Conservation (phyloP, 2,113 vertebrate genomes). For the Channa maculata region DNA sequence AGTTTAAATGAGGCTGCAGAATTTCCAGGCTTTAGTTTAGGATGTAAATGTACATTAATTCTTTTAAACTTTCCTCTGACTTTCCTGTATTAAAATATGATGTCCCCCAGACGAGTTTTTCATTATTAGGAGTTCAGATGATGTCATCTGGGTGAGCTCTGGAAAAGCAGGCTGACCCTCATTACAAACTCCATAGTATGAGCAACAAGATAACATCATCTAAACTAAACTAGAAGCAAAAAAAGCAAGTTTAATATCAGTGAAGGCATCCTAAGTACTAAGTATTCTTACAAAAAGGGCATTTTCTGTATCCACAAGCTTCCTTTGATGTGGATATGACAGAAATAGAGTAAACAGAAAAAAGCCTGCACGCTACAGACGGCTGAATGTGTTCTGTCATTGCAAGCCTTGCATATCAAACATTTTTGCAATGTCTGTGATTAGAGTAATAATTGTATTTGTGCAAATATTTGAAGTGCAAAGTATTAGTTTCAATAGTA, state of each 20-base stretch:
- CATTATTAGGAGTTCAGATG: too few species aligned
- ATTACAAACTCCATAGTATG: too few species aligned
- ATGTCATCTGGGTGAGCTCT: too few species aligned
- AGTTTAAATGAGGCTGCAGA: neutral
- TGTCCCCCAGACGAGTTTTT: too few species aligned
- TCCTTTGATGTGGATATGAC: constrained; percentile 28
- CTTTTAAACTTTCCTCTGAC: too few species aligned
- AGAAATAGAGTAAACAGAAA: constrained; percentile 8
- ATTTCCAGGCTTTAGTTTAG: too few species aligned
- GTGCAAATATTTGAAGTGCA: neutral
- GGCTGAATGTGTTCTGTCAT: neutral
- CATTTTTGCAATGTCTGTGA: neutral
- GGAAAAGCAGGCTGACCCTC: too few species aligned
- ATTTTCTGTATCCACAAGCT: neutral
- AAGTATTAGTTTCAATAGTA: neutral
- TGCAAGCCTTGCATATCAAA: neutral
- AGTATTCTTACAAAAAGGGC: neutral
- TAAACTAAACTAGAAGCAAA: too few species aligned
- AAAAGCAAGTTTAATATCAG: too few species aligned
- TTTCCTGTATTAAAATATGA: too few species aligned
- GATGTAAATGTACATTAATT: too few species aligned
- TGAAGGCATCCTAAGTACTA: neutral
- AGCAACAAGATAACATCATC: too few species aligned
- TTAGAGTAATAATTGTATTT: neutral
- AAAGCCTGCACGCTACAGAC: neutral